These are phyloP conservation scores for Fulmarus glacialis DNA, from an alignment of 2,113 vertebrate genomes.

Conservation along the genomic window DNA sequence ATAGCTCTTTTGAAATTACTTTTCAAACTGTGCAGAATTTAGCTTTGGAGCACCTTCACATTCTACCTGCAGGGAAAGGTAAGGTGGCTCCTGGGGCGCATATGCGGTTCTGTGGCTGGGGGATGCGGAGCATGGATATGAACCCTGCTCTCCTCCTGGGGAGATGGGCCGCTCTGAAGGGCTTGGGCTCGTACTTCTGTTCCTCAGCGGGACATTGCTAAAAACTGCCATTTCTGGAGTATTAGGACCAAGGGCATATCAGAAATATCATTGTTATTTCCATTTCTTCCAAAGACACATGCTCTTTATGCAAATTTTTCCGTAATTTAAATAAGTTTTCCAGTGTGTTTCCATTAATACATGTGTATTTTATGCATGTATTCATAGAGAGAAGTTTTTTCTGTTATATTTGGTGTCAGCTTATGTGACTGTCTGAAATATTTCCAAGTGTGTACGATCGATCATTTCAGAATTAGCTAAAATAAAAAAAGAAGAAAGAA, in stretches of 20 bases:
- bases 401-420: not conserved
- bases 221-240: not conserved
- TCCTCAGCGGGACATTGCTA: not conserved
- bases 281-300: not conserved
- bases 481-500: not conserved
- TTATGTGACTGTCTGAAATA: not conserved
- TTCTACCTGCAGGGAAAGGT: not conserved
- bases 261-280: not conserved
- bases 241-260: not conserved
- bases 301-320: not conserved
- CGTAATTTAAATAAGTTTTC: not conserved
- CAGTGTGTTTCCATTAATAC: not conserved
- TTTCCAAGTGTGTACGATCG: not conserved
- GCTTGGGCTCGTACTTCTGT: not conserved
- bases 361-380: not conserved
- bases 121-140: accelerated
- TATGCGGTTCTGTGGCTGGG: not conserved
- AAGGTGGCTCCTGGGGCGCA: accelerated
- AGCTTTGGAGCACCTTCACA: not conserved
- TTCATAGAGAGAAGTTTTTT: not conserved
- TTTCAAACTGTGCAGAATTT: not conserved
- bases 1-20: not conserved
- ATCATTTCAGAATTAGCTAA: not conserved
- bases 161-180: accelerated
- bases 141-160: not conserved